Evolutionary conservation across 1,140 invertebrate species (phyloP).

Genomic region (Spodoptera frugiperda): DNA sequence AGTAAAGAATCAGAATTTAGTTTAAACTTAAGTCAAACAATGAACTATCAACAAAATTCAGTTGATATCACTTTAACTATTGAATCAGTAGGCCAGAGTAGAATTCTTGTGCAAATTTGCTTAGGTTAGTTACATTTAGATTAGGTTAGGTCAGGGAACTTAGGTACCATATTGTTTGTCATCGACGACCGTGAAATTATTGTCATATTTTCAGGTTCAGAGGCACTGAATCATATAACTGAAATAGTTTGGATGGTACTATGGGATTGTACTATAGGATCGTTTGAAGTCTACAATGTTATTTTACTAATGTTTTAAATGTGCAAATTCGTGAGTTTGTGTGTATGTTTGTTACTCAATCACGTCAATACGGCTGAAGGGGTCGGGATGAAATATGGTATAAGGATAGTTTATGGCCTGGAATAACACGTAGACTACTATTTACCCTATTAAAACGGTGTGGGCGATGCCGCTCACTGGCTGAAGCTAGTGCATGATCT

Average conservation of each 20-base stretch:
- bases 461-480: no score
- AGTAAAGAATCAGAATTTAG: no score
- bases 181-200: constrained; percentile 30
- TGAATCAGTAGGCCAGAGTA: constrained; percentile 1
- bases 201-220: constrained; percentile 24
- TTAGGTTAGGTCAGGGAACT: constrained; percentile 22
- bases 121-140: constrained; percentile 30
- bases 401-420: no score
- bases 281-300: no score
- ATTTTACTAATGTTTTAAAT: no score
- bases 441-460: no score
- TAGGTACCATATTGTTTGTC: constrained; percentile 23
- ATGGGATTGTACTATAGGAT: neutral
- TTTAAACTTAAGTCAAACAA: constrained; percentile 5
- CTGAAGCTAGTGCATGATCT: no score
- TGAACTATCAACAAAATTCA: neutral
- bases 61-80: neutral
- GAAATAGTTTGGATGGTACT: constrained; percentile 6
- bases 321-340: no score
- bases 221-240: neutral
- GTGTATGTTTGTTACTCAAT: no score
- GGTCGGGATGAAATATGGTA: no score
- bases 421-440: no score
- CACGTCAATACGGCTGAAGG: no score
- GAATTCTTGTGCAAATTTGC: constrained; percentile 34